phyloP scores from a whole-genome alignment of 2,113 vertebrate species.

The Colius striatus region DNA sequence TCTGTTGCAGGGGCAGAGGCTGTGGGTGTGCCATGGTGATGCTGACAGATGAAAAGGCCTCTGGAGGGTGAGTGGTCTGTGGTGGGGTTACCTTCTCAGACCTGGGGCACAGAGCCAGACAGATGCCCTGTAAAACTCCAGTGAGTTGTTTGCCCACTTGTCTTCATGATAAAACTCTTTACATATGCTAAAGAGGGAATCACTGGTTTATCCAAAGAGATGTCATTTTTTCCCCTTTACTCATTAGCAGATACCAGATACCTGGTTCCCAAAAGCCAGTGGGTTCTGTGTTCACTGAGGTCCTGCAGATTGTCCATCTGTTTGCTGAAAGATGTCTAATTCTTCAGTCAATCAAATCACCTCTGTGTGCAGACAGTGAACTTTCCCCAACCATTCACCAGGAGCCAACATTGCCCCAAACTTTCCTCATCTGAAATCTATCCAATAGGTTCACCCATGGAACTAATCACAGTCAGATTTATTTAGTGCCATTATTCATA shows the following conservation, averaged over 20 bases:
- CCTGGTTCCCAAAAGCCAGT: not conserved
- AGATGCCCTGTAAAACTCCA: not conserved
- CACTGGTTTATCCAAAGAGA: not conserved
- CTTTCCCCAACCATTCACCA: not conserved
- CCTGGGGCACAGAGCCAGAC: not conserved
- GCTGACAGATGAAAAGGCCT: not conserved
- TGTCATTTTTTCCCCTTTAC: not conserved
- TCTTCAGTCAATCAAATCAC: not conserved
- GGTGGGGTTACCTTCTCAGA: not conserved
- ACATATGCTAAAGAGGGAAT: not conserved
- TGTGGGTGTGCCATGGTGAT: fast-evolving
- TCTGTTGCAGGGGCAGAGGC: not conserved
- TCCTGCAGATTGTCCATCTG: not conserved
- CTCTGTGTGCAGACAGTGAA: not conserved
- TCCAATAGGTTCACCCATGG: not conserved
- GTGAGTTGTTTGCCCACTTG: not conserved
- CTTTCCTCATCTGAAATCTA: not conserved
- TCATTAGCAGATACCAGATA: not conserved
- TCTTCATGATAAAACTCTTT: not conserved
- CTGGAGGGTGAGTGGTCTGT: not conserved
- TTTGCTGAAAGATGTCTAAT: not conserved
- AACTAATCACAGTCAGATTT: not conserved
- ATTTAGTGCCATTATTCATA: not conserved
- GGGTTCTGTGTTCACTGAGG: not conserved
- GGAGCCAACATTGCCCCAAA: not conserved